Evolutionary conservation across 2,888 invertebrate genomes (phyloP).

Genomic region (Pandemis corylana): DNA sequence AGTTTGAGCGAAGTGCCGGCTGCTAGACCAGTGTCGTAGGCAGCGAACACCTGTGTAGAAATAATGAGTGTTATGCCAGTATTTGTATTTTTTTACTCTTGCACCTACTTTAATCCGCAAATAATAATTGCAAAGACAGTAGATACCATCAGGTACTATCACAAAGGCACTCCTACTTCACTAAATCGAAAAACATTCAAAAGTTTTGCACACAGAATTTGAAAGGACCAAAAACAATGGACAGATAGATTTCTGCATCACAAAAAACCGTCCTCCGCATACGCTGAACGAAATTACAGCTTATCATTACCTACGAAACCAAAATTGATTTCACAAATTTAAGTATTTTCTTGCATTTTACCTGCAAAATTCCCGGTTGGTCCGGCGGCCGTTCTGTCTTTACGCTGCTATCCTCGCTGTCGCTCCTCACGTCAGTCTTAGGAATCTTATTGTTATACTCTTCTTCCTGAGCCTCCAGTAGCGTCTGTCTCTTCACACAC

Average conservation of each 20-base stretch:
- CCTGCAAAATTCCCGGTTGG: constrained; percentile 87
- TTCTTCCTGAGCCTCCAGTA: constrained; percentile 75
- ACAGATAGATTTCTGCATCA: no score
- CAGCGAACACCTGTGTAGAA: constrained; percentile 93
- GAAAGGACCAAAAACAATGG: no score
- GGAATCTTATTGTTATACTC: constrained; percentile 82
- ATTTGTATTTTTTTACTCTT: no score
- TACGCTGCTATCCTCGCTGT: constrained; percentile 56
- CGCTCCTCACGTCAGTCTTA: constrained; percentile 75
- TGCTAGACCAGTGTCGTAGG: constrained; percentile 97
- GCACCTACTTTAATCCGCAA: no score
- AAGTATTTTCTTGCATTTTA: constrained; percentile 54
- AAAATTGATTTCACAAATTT: neutral
- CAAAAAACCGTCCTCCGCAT: no score
- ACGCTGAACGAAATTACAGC: no score
- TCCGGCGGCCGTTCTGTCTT: constrained; percentile 63
- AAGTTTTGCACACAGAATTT: neutral
- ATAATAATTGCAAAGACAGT: no score
- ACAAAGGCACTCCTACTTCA: no score
- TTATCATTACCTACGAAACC: no score
- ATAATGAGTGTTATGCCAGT: neutral
- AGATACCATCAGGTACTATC: no score
- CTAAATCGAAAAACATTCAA: neutral
- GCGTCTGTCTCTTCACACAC: constrained; percentile 80
- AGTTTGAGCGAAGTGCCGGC: constrained; percentile 96